Evolutionary conservation across 2,797 vertebrate species (phyloP), one percentile per base, ranked within the genome.

Genomic region (Oreochromis grahami): DNA sequence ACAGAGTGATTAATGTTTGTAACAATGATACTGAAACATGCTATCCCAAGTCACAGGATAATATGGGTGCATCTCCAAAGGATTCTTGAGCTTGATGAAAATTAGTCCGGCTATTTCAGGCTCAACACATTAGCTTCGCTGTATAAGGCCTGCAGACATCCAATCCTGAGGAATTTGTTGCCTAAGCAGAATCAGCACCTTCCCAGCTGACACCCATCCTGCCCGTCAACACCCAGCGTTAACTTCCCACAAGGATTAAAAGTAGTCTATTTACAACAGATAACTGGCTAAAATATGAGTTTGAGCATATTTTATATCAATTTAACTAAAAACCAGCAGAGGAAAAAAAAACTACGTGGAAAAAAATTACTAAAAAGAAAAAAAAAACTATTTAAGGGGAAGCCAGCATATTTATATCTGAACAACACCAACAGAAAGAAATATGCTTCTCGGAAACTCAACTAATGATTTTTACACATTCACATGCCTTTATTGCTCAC

Each of bases 141-240:
- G 86, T 95, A 96, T 93, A 96, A 91, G 96, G 95, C 80, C 84
- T 79, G 91, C 81, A 56, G 96, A 96, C 93, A 97, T 89, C 79
- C 93, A 96, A 96, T 93, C 93, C 95, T 78, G 29, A 55, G 94
- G 95, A 97, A 97, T 97, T 76, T 93, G 94, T 89, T 65, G 45
- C 89, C 89, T 89, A 92, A 95, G 95, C 94, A 94, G 81, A 94
- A 95, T 92, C 88, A 48, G 70, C 81, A 91, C 79, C 83, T 89
- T 86, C 80, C 74, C 91, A 87, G 88, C 87, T 88, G 90, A 85
- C 86, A 43, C 60, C 43, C 87, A 80, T 36, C 80, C 78, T 15
- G 38, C 45, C 5, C 76, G 77, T 50, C 34, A 80, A 15, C 76
- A 79, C 43, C 21, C 51, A 80, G 8, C 17, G 48, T 65, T 17